Evolutionary conservation across 2,888 invertebrate genomes (phyloP).

Genomic region (Drosophila ustulata): DNA sequence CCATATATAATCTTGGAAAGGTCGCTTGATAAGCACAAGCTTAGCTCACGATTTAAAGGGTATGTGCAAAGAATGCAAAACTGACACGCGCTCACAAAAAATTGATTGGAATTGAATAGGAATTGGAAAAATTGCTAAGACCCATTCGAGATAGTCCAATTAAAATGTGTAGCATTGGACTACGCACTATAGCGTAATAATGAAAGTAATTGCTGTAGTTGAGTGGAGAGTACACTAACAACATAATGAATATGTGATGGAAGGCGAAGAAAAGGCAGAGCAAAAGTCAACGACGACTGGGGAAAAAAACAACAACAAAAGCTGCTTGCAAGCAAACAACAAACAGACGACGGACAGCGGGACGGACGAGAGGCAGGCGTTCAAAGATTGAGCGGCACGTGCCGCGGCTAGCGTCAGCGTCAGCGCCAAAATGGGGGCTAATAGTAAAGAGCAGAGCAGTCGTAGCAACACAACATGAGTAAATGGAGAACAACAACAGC

Average conservation of each 20-base stretch:
- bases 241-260: slow-evolving; percentile 15
- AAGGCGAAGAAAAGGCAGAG: slow-evolving; percentile 39
- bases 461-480: slow-evolving; percentile 26
- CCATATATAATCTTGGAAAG: neutral
- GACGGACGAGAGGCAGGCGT: slow-evolving; percentile 29
- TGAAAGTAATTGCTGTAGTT: slow-evolving; percentile 44
- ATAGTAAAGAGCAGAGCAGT: slow-evolving; percentile 48
- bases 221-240: slow-evolving; percentile 14
- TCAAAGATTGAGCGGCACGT: slow-evolving; percentile 73
- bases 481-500: slow-evolving; percentile 20
- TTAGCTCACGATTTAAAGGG: neutral
- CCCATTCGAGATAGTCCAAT: slow-evolving; percentile 42
- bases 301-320: slow-evolving; percentile 51
- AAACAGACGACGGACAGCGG: slow-evolving; percentile 11
- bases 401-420: slow-evolving; percentile 62
- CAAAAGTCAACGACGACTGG: slow-evolving; percentile 56
- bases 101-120: slow-evolving; percentile 37
- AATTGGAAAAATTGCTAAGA: slow-evolving; percentile 23
- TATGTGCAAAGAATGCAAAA: slow-evolving; percentile 33
- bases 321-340: slow-evolving; percentile 36
- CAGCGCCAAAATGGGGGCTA: slow-evolving; percentile 62
- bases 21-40: neutral
- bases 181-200: slow-evolving; percentile 18
- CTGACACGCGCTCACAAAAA: slow-evolving; percentile 45
- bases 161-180: slow-evolving; percentile 31